Evolutionary conservation across 2,113 vertebrate genomes (phyloP).

Genomic region (Tragulus kanchil): DNA sequence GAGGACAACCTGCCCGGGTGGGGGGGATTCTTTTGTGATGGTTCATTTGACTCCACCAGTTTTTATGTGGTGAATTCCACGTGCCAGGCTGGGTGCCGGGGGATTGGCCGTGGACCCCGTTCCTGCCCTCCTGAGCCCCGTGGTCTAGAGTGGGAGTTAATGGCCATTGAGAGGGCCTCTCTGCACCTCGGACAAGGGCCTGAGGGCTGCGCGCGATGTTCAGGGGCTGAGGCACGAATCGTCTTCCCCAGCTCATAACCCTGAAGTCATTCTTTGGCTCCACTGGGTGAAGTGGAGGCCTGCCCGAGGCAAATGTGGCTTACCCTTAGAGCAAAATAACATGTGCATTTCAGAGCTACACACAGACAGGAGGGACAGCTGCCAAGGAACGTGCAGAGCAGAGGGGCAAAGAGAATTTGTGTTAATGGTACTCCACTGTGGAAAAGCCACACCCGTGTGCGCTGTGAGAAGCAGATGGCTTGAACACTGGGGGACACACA

Average conservation of each 20-base stretch:
- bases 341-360: not conserved
- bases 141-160: not conserved
- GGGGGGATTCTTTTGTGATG: not conserved
- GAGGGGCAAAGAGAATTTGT: not conserved
- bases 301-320: not conserved
- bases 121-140: not conserved
- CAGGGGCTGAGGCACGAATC: not conserved
- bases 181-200: fast-evolving
- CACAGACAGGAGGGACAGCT: too few species aligned
- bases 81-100: fast-evolving
- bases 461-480: not conserved
- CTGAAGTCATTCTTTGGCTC: not conserved
- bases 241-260: not conserved
- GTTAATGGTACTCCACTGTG: not conserved
- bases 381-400: not conserved
- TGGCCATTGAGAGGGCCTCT: not conserved
- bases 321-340: not conserved
- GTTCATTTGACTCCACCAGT: not conserved
- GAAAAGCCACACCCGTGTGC: not conserved
- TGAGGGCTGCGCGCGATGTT: not conserved
- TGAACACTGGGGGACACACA: fast-evolving
- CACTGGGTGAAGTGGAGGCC: not conserved
- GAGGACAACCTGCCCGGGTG: fast-evolving
- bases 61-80: not conserved
- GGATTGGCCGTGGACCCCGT: fast-evolving